These are phyloP conservation scores for Chunga burmeisteri DNA, from an alignment of 2,113 vertebrate genomes.

Conservation along the genomic window DNA sequence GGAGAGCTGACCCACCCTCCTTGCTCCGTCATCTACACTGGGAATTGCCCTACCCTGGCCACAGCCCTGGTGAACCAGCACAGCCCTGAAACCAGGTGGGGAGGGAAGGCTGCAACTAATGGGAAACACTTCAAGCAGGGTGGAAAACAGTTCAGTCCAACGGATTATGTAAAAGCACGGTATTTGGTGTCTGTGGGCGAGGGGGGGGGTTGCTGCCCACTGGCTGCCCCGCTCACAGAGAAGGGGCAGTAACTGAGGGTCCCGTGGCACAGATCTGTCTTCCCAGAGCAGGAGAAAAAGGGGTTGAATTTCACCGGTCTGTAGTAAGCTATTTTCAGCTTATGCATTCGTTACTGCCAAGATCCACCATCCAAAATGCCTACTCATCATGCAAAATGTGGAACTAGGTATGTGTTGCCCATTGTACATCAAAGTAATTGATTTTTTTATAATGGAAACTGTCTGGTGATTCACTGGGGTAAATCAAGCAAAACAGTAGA, in stretches of 20 bases:
- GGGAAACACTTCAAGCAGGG: not conserved
- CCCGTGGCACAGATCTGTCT: not conserved
- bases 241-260: not conserved
- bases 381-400: not conserved
- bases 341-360: not conserved
- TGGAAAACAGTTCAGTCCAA: not conserved
- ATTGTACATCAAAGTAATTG: slow-evolving; percentile 15
- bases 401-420: not conserved
- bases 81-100: not conserved
- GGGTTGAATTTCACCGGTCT: not conserved
- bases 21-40: not conserved
- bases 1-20: not conserved
- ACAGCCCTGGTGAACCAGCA: not conserved
- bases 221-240: not conserved
- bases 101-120: not conserved
- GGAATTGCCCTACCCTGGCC: not conserved
- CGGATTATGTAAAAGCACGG: not conserved
- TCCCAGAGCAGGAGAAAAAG: not conserved
- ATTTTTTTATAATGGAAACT: slow-evolving; percentile 35
- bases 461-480: not conserved
- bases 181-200: not conserved
- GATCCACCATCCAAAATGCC: not conserved
- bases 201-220: not conserved
- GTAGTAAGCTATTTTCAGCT: not conserved
- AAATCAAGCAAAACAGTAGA: slow-evolving; percentile 27